phyloP scores from a whole-genome alignment of 1,140 invertebrate species.

The Sarcophaga bullata region DNA sequence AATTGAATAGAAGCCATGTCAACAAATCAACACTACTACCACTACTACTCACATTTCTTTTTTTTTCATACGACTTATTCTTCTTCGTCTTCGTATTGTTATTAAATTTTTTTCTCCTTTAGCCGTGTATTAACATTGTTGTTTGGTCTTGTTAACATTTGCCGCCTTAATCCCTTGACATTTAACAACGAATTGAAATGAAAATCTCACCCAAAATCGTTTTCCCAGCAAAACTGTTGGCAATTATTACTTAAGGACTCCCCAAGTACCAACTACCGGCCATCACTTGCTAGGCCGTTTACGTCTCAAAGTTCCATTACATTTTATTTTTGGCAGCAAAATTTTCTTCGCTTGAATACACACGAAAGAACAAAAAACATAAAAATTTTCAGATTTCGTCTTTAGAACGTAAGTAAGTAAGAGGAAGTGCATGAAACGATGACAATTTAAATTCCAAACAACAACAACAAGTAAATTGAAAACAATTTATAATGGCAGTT shows the following conservation, averaged over 20 bases:
- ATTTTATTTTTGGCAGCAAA: background rate
- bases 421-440: too few species aligned
- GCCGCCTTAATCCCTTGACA: constrained; percentile 9
- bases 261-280: constrained; percentile 15
- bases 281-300: background rate
- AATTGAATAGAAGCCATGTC: background rate
- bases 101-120: too few species aligned
- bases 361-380: too few species aligned
- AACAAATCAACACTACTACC: too few species aligned
- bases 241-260: constrained; percentile 29
- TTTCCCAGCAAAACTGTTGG: background rate
- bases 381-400: background rate
- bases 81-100: too few species aligned
- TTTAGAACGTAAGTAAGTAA: background rate
- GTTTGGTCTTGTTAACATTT: background rate
- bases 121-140: too few species aligned
- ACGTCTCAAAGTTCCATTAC: background rate
- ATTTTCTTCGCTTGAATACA: background rate
- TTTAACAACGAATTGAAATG: constrained; percentile 15
- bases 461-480: background rate
- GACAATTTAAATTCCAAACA: too few species aligned
- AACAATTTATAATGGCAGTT: constrained; percentile 32
- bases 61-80: too few species aligned
- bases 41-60: too few species aligned
- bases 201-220: background rate